A percentile compares a stretch with the other conserved stretches of the same genome.
These are phyloP conservation scores for Eupsilia transversa DNA, from an alignment of 2,888 invertebrate genomes.

Conservation along the genomic window DNA sequence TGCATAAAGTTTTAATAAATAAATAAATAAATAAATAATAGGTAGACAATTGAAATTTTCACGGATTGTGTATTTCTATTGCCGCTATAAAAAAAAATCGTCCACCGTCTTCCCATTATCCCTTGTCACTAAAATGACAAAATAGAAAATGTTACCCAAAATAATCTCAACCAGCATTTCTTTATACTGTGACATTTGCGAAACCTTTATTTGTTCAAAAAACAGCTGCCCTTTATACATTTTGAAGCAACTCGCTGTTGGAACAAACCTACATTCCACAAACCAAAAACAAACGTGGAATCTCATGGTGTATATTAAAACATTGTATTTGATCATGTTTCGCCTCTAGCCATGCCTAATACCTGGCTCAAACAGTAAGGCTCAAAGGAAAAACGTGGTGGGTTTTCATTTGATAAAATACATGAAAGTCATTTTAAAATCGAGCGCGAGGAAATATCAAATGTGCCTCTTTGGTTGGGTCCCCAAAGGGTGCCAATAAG, in stretches of 20 bases:
- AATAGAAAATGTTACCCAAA: not conserved
- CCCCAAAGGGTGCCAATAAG: not conserved
- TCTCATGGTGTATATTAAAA: slow-evolving; percentile 17
- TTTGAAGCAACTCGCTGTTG: not conserved
- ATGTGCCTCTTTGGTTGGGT: not conserved
- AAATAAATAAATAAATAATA: too few relatives aligned
- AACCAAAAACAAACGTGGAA: slow-evolving; percentile 12
- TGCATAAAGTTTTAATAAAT: too few relatives aligned
- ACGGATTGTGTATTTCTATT: too few relatives aligned
- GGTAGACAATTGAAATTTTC: too few relatives aligned
- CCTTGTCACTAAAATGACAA: not conserved
- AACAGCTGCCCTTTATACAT: not conserved
- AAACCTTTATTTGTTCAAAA: not conserved
- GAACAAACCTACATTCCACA: not conserved
- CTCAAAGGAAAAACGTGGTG: slow-evolving; percentile 29
- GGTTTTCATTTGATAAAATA: slow-evolving; percentile 15
- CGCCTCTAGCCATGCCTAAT: slow-evolving; percentile 26
- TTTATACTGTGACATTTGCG: not conserved
- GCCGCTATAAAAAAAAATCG: too few relatives aligned
- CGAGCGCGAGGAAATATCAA: not conserved
- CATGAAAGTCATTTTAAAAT: slow-evolving; percentile 12
- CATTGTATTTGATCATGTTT: slow-evolving; percentile 12
- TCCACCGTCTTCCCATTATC: too few relatives aligned
- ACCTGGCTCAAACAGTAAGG: not conserved
- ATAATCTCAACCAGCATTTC: not conserved